Evolutionary conservation across 2,113 vertebrate genomes (phyloP).

Genomic region (Corvus hawaiiensis): DNA sequence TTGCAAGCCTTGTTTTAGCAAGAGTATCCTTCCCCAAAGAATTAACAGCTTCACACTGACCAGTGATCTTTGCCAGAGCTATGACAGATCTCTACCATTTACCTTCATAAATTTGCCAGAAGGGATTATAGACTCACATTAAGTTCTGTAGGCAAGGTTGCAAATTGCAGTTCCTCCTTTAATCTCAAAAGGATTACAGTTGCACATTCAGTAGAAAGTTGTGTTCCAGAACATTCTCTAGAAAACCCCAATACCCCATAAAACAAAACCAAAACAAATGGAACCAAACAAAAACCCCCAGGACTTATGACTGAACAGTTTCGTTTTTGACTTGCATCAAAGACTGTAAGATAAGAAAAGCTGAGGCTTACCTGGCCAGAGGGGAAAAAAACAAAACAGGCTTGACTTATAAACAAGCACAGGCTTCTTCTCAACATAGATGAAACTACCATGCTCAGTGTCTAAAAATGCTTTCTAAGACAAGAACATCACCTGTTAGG

Average conservation of each 20-base stretch:
- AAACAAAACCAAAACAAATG: neutral
- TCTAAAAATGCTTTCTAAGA: neutral
- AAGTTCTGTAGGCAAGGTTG: neutral
- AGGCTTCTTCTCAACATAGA: neutral
- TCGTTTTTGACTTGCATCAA: neutral
- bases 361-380: neutral
- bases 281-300: neutral
- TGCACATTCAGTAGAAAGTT: neutral
- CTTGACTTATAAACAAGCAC: neutral
- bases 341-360: neutral
- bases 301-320: neutral
- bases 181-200: neutral
- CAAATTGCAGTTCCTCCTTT: neutral
- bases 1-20: neutral
- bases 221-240: neutral
- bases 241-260: neutral
- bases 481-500: neutral
- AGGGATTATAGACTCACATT: neutral
- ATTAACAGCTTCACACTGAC: neutral
- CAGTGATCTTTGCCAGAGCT: neutral
- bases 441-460: neutral
- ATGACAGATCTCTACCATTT: neutral
- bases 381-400: neutral
- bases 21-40: neutral
- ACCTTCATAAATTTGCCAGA: neutral